Evolutionary conservation across 2,113 vertebrate genomes (phyloP), one percentile per base, ranked within the genome.

Genomic region (Psophia crepitans): DNA sequence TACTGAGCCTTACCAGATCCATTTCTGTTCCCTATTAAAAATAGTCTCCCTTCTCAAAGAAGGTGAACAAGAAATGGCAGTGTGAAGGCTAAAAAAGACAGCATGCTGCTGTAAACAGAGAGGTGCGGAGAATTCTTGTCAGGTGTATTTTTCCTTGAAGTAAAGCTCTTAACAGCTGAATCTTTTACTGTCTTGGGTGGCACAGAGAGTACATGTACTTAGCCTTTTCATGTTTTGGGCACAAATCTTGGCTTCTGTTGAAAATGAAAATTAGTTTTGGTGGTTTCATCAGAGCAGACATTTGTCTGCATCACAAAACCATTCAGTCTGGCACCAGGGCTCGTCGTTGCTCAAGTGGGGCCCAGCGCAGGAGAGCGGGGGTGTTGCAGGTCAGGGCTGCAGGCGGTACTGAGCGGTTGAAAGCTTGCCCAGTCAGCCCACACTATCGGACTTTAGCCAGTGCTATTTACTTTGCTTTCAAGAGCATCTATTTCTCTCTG

Each of bases 391-490:
- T 98, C 97, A 96, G 94, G 90, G 95, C 94, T 91, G 88, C 88
- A 96, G 95, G 84, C 68, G 37, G 96, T 96, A 43, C 89, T 89
- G 48, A 85, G 85, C 18, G 76, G 76, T 96, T 97, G 98, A 97
- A 94, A 63, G 65, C 87, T 95, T 97, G 94, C 96, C 98, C 96
- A 95, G 93, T 91, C 95, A 94, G 95, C 95, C 95, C 81, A 58
- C 90, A 90, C 89, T 76, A 18, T 97, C 77, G 84, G 97, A 96
- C 92, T 97, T 94, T 12, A 97, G 96, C 96, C 94, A 96, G 89
- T 90, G 81, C 96, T 96, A 86, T 97, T 98, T 97, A 57, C 94
- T 97, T 94, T 37, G 0, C 95, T 97, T 98, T 97, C 94, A 97
- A 95, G 96, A 98, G 96, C 96, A 97, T 86, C 88, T 93, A 93